Conservation (phyloP, 2,797 vertebrate species). For the Rostrhamus sociabilis region DNA sequence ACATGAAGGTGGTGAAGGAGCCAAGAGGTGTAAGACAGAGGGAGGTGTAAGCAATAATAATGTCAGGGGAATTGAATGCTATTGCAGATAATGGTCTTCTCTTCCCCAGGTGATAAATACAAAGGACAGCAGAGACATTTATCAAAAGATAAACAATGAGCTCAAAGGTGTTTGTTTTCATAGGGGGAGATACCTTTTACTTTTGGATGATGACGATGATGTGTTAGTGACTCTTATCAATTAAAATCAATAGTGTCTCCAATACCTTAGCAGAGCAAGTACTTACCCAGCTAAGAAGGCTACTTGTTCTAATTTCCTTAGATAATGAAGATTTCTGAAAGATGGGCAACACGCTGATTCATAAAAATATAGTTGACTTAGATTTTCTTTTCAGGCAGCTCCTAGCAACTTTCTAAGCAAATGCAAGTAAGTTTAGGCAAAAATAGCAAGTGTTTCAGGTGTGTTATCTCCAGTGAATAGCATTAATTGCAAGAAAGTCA, state of each 20-base stretch:
- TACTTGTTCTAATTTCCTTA: not conserved
- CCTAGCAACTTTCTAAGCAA: not conserved
- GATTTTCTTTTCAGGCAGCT: not conserved
- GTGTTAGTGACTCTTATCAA: not conserved
- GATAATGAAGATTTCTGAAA: not conserved
- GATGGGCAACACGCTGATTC: rapidly evolving
- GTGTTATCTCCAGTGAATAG: not conserved
- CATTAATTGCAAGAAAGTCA: not conserved
- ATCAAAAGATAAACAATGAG: not conserved
- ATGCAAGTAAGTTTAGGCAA: not conserved
- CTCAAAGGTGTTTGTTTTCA: not conserved
- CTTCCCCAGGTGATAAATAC: not conserved
- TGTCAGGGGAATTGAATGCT: not conserved
- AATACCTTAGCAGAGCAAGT: not conserved
- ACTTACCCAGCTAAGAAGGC: not conserved
- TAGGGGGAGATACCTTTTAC: not conserved
- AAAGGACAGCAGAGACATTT: not conserved
- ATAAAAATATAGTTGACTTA: not conserved
- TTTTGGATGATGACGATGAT: not conserved
- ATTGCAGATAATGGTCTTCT: not conserved
- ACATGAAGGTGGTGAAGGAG: not conserved
- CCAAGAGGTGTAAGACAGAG: not conserved
- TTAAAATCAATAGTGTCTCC: not conserved
- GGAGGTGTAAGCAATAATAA: not conserved
- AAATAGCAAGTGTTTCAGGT: not conserved